A percentile compares a stretch with the other conserved stretches of the same genome.
These are phyloP conservation scores for Tachuris rubrigastra DNA, from an alignment of 2,113 vertebrate species.

Conservation along the genomic window DNA sequence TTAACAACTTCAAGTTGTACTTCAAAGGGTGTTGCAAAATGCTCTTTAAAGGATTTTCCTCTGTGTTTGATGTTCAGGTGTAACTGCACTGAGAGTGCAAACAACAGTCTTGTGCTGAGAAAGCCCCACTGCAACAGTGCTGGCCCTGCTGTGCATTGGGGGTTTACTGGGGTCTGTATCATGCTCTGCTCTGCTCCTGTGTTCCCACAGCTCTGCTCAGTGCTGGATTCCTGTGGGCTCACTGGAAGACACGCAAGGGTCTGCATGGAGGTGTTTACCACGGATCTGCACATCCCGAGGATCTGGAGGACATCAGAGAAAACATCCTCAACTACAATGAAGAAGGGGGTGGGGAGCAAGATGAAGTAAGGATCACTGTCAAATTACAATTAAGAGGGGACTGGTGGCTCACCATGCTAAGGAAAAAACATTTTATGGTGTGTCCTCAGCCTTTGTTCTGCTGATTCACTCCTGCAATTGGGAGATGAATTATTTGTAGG, in stretches of 20 bases:
- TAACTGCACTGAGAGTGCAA: not conserved
- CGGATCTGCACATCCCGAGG: constrained; percentile 75
- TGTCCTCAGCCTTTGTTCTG: not conserved
- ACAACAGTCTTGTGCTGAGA: not conserved
- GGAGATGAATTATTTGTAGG: not conserved
- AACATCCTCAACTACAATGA: constrained; percentile 89
- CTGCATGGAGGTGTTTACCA: constrained; percentile 79
- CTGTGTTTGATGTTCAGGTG: not conserved
- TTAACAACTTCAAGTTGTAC: not conserved
- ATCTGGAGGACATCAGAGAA: constrained; percentile 86
- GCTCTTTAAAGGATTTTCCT: not conserved
- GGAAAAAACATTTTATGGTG: not conserved
- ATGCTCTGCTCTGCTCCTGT: constrained; percentile 35
- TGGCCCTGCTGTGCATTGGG: not conserved
- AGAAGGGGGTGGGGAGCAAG: constrained; percentile 88
- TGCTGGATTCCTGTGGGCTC: constrained; percentile 80
- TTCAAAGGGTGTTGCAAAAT: not conserved
- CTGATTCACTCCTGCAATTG: not conserved
- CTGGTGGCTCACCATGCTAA: not conserved
- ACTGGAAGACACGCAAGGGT: constrained; percentile 77
- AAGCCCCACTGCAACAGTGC: not conserved
- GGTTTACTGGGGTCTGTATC: not conserved
- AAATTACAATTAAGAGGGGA: not conserved
- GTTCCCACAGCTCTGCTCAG: constrained; percentile 78
- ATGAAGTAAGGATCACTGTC: constrained; percentile 76